Conservation (phyloP, 2,113 vertebrate species). For the Rhipidura dahli region DNA sequence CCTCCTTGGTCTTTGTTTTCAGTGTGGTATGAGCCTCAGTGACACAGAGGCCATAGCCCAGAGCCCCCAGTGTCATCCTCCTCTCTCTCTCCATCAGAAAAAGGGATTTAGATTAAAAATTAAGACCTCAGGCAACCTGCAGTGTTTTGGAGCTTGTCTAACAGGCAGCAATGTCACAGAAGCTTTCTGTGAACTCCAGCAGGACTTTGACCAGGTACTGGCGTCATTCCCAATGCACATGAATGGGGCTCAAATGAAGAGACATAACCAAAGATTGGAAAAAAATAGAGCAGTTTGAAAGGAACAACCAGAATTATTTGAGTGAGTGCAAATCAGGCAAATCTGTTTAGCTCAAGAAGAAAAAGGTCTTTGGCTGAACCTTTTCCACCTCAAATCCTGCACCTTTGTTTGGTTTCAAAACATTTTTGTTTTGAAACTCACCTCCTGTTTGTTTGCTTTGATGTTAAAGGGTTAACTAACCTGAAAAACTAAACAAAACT, state of each 20-base stretch:
- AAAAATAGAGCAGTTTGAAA: not conserved
- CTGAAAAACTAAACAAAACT: slow-evolving; percentile 3
- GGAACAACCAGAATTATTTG: not conserved
- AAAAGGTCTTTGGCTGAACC: not conserved
- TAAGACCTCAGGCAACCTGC: not conserved
- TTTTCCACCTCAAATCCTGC: not conserved
- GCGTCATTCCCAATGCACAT: not conserved
- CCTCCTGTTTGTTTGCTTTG: slow-evolving; percentile 11
- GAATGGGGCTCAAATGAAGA: not conserved
- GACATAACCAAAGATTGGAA: accelerated
- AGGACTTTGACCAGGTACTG: not conserved
- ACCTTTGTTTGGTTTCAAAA: slow-evolving; percentile 7
- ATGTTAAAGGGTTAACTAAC: slow-evolving; percentile 33
- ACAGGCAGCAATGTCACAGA: not conserved
- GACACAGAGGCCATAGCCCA: not conserved
- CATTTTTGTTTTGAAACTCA: not conserved
- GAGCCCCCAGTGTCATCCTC: not conserved
- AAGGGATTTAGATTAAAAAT: not conserved
- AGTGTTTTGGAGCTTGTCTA: not conserved
- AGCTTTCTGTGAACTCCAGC: not conserved
- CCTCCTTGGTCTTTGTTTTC: accelerated
- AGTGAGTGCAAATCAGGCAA: not conserved
- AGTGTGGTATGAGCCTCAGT: accelerated
- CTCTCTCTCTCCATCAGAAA: not conserved
- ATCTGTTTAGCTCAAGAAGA: not conserved